phyloP scores from a whole-genome alignment of 2,113 vertebrate species.

The Upupa epops region DNA sequence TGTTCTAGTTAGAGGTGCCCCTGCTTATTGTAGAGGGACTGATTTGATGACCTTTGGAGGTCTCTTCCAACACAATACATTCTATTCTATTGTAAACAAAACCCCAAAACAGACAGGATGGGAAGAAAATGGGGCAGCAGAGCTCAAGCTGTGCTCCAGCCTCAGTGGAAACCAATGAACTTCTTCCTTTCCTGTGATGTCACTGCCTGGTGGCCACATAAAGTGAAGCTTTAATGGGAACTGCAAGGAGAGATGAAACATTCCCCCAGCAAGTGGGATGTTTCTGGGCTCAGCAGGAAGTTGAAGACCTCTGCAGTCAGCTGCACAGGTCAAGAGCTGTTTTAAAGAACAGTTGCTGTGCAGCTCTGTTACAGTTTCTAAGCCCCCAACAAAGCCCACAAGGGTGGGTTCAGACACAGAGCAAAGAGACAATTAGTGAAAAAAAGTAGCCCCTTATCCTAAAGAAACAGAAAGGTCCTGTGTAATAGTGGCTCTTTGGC shows the following conservation, averaged over 20 bases:
- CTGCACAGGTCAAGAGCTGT: fast-evolving
- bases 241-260: fast-evolving
- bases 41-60: no score
- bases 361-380: neutral
- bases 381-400: fast-evolving
- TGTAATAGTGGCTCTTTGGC: fast-evolving
- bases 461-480: neutral
- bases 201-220: neutral
- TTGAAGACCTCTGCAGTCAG: neutral
- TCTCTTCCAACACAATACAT: no score
- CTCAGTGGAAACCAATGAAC: neutral
- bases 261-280: neutral
- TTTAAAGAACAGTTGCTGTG: neutral
- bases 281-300: neutral
- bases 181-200: neutral
- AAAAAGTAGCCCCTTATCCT: neutral
- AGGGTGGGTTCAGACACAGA: neutral
- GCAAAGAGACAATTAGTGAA: neutral
- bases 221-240: neutral
- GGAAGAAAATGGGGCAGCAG: no score
- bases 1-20: no score
- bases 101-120: no score
- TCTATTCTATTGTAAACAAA: no score
- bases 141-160: no score
- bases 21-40: no score